A percentile compares a stretch with the other conserved stretches of the same genome.
Evolutionary conservation across 2,113 vertebrate genomes (phyloP).

Genomic region (Monopterus albus): DNA sequence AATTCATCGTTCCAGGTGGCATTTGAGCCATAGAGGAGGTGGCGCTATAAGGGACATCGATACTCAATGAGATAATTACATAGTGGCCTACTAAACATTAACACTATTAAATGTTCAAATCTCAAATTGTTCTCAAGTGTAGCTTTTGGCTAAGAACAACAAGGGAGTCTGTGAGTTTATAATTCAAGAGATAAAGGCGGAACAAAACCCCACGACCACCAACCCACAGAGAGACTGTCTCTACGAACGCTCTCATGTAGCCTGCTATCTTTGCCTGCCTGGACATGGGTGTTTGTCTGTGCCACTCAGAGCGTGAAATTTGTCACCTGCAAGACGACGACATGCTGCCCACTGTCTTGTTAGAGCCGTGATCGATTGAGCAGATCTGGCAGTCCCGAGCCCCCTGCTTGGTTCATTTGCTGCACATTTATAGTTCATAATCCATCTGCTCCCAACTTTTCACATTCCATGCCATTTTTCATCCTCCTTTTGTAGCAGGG

Average conservation of each 20-base stretch:
- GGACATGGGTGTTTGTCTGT: conserved; percentile 5
- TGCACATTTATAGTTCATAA: conserved; percentile 75
- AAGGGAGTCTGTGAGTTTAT: too few relatives aligned
- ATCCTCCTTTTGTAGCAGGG: conserved; percentile 58
- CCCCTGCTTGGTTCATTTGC: conserved; percentile 73
- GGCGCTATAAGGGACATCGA: too few relatives aligned
- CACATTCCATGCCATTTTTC: conserved; percentile 62
- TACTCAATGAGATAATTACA: too few relatives aligned
- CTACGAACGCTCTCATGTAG: background rate
- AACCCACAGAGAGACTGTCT: too few relatives aligned
- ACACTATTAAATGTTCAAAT: too few relatives aligned
- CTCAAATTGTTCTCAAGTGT: too few relatives aligned
- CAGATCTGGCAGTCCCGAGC: conserved; percentile 61
- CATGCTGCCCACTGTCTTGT: conserved; percentile 62
- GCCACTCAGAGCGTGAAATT: background rate
- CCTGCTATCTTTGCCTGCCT: background rate
- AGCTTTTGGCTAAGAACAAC: too few relatives aligned
- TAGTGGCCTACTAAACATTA: too few relatives aligned
- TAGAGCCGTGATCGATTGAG: conserved; percentile 71
- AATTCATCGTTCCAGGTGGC: background rate
- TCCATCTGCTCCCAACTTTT: conserved; percentile 75
- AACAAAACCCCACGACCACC: too few relatives aligned
- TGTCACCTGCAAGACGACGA: conserved; percentile 18
- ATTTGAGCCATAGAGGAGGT: too few relatives aligned
- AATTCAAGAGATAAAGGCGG: too few relatives aligned